Evolutionary conservation across 2,888 invertebrate genomes (phyloP).

Genomic region (Hydropsyche betteni): DNA sequence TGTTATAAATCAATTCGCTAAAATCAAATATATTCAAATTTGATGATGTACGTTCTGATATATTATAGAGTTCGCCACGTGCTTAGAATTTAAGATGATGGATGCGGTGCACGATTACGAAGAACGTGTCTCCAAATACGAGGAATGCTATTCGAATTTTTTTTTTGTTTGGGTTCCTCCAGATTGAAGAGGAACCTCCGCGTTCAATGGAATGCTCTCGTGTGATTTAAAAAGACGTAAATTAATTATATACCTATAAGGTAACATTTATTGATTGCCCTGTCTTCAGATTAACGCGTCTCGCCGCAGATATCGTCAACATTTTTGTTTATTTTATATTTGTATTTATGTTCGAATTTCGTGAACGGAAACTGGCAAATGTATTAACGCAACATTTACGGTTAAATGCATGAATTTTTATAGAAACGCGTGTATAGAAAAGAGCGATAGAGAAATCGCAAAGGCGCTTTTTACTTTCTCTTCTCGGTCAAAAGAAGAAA

Average conservation of each 20-base stretch:
- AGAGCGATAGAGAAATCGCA: no score
- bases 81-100: not conserved
- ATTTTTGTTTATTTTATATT: conserved; percentile 24
- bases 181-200: conserved; percentile 1
- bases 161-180: not conserved
- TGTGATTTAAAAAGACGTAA: conserved; percentile 45
- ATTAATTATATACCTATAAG: conserved; percentile 50
- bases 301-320: not conserved
- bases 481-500: no score
- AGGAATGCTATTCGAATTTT: not conserved
- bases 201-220: conserved; percentile 19
- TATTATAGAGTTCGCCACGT: no score
- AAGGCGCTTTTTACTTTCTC: no score
- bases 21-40: no score
- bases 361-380: no score
- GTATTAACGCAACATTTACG: no score
- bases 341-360: not conserved
- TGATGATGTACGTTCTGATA: no score
- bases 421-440: no score
- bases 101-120: conserved; percentile 15
- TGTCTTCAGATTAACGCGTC: conserved; percentile 45
- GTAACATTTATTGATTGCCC: conserved; percentile 51
- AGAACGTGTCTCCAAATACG: conserved; percentile 8
- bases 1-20: no score
- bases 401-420: no score